Evolutionary conservation across 2,113 vertebrate species (phyloP).

Genomic region (Stercorarius parasiticus): DNA sequence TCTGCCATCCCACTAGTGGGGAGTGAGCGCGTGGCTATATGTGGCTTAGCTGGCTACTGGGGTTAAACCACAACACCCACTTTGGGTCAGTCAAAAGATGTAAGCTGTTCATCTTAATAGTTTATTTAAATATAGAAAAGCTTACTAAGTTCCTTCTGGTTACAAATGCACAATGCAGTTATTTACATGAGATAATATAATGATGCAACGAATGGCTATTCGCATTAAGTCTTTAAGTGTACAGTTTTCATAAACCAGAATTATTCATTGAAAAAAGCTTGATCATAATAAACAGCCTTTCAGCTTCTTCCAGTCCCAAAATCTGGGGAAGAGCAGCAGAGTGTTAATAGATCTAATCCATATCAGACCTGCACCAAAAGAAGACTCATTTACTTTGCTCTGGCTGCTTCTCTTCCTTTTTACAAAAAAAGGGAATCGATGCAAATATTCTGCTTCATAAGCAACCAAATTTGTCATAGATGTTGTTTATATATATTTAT

Average conservation of each 20-base stretch:
- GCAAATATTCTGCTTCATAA: background rate
- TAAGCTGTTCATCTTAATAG: background rate
- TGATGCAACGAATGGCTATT: background rate
- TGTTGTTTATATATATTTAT: background rate
- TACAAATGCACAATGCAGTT: background rate
- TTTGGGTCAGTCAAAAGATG: background rate
- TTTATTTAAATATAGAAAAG: background rate
- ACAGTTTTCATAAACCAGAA: background rate
- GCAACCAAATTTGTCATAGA: background rate
- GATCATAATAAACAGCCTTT: background rate
- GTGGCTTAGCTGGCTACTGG: background rate
- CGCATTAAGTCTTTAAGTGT: background rate
- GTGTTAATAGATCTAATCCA: background rate
- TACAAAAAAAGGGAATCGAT: background rate
- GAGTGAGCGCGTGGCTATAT: fast-evolving
- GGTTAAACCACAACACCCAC: background rate
- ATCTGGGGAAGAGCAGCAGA: background rate
- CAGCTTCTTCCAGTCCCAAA: background rate
- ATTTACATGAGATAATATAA: background rate
- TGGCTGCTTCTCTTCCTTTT: background rate
- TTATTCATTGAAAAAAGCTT: background rate
- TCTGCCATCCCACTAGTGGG: fast-evolving
- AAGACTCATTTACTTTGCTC: background rate
- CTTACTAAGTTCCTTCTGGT: background rate
- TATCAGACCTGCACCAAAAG: background rate